These are phyloP conservation scores for Malurus cyaneus DNA, from an alignment of 2,113 vertebrate genomes.

Conservation along the genomic window DNA sequence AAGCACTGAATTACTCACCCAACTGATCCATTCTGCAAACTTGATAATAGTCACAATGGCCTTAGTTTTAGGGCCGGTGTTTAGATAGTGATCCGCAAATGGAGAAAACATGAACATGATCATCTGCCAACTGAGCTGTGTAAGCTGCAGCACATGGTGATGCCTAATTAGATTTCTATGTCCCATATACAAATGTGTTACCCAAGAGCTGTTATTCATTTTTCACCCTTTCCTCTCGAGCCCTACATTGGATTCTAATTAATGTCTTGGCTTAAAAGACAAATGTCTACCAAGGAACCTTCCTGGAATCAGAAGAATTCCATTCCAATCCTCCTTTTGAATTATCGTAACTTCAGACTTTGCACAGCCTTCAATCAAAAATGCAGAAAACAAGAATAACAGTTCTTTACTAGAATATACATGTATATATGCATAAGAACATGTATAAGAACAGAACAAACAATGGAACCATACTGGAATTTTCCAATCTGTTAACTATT, in stretches of 20 bases:
- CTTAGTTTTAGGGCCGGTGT: neutral
- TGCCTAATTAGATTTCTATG: neutral
- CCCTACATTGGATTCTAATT: fast-evolving
- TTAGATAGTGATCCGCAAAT: neutral
- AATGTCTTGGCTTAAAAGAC: neutral
- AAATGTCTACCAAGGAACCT: neutral
- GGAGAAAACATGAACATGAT: neutral
- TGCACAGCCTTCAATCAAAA: neutral
- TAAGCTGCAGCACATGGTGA: neutral
- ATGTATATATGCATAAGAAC: fast-evolving
- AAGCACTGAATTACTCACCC: neutral
- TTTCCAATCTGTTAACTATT: neutral
- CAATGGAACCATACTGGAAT: fast-evolving
- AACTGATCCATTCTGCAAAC: neutral
- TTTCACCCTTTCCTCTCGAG: neutral
- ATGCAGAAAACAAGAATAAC: too few relatives aligned
- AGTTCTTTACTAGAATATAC: neutral
- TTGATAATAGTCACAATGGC: neutral
- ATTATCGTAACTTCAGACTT: neutral
- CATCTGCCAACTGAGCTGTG: neutral
- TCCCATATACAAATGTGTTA: neutral
- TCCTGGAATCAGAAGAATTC: neutral
- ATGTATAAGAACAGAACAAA: fast-evolving
- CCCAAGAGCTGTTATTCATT: neutral
- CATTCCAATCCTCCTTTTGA: neutral